Base-by-base conservation (phyloP, 2,888 invertebrate genomes). In the Limnephilus marmoratus region DNA sequence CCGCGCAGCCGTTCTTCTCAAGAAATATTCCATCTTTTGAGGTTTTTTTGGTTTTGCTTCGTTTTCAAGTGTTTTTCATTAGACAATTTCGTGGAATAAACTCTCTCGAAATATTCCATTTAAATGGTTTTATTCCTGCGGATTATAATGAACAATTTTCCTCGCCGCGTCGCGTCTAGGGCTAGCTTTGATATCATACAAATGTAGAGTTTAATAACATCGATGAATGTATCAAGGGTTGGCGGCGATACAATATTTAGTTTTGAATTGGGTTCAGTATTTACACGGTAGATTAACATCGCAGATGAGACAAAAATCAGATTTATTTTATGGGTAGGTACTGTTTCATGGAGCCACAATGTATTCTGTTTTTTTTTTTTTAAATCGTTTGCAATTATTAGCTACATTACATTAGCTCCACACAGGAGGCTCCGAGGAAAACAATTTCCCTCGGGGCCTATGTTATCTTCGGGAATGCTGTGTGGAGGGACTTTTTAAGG, bases 111-210 rank as follows among this genome's bases (percentile, higher is more conserved):
- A 68, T 68, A 68, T 68, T 68, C 68, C 68, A 68, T 49, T 12
- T 82, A 37, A 83, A 83, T 37, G 37, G 18, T 37, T 2, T 18
- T 82, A 82, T 34, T 83, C 24, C 83, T 37, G 13, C 37, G 24
- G 37, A 83, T 83, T 41, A 41, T 37, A 83, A 83, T 83, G 83
- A 83, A 34, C 83, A 83, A 37, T 83, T 83, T 83, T 83, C 24
- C 24, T 24, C 24, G 12, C 83, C 83, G 83, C 18, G 83, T 83
- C 83, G 83, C 83, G 83, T 90, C 82, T 37, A 82, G 90, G 68
- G 24, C 68, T 68, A 68, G 68, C 9, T 9, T n/a, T 68, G 2
- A 24, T 68, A 68, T 68, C n/a, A 68, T 68, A 24, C 9, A 68
- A 68, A 2, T 68, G 68, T 68, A 68, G 24, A 68, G 68, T 24